Evolutionary conservation across 2,797 vertebrate genomes (phyloP).

Genomic region (Myoxocephalus aenaeus): DNA sequence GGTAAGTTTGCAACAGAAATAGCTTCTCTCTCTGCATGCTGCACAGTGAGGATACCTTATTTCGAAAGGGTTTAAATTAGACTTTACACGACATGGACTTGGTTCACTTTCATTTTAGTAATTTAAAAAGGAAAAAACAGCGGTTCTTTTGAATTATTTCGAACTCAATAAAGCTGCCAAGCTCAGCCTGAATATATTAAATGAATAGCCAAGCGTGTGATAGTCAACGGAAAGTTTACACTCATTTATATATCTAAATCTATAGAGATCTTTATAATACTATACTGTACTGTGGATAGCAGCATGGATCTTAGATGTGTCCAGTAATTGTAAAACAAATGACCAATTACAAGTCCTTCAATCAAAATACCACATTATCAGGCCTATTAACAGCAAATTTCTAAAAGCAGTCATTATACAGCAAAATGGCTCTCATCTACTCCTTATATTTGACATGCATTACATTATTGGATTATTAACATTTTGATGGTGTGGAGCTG

Average conservation of each 20-base stretch:
- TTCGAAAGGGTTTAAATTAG: slow-evolving; percentile 19
- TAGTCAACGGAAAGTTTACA: background rate
- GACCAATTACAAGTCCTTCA: background rate
- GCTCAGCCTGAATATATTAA: background rate
- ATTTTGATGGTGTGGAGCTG: background rate
- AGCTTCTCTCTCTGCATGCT: slow-evolving; percentile 15
- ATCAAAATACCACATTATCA: background rate
- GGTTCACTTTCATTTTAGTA: background rate
- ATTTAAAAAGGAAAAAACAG: background rate
- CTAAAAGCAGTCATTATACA: background rate
- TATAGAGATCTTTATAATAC: background rate
- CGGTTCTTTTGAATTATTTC: background rate
- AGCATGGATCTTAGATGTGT: background rate
- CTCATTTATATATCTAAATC: background rate
- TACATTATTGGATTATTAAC: background rate
- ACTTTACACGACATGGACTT: background rate
- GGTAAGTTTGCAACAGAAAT: slow-evolving; percentile 42
- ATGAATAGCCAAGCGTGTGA: background rate
- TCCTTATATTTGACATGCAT: background rate
- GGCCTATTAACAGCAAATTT: background rate
- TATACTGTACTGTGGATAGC: background rate
- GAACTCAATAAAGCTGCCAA: background rate
- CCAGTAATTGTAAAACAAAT: too few relatives aligned
- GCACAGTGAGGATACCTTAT: slow-evolving; percentile 5
- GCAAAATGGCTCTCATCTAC: background rate